Evolutionary conservation across 2,888 invertebrate genomes (phyloP), one percentile per base, ranked within the genome.

Genomic region (Thera britannica): DNA sequence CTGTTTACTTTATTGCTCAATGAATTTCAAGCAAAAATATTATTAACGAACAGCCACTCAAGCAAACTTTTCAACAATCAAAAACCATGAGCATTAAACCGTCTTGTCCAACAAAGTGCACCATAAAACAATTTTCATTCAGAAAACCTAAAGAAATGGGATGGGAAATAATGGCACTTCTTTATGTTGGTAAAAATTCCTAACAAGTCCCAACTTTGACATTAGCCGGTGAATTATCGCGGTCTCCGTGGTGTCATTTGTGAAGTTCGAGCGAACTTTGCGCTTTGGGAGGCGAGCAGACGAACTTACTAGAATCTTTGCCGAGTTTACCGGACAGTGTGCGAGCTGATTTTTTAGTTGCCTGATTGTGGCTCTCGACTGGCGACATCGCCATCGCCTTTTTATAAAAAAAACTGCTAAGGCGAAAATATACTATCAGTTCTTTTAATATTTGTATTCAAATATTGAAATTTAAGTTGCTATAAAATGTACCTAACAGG

Each of bases 211-310:
- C 84, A 91, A 92, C 89, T 92, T 90, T 87, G 87, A 88, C 91
- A 90, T 90, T 90, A 90, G 88, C 85, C 82, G 82, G 89, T 91
- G 89, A 92, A 90, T 92, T 92, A 92, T 91, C 87, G 87, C 85
- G 84, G 91, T 90, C 92, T 89, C 90, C 71, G 85, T 78, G 90
- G 92, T 88, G 90, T 92, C 92, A 90, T 92, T 92, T 90, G 90
- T 86, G 86, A 91, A 90, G 87, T 92, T 89, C 79, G 76, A 80
- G 78, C 75, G 78, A 80, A 85, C 88, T 84, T 88, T 84, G 77
- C 81, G 83, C 81, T 79, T 84, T 80, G 76, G 77, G 82, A 83
- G 81, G 76, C 74, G 81, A 82, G 55, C 56, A 41, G 54, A 56
- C 83, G 85, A 65, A 66, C 63, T 70, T 63, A 46, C 59, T 59